These are phyloP conservation scores for Metopia argyrocephala DNA, from an alignment of 2,888 invertebrate species.

Conservation along the genomic window DNA sequence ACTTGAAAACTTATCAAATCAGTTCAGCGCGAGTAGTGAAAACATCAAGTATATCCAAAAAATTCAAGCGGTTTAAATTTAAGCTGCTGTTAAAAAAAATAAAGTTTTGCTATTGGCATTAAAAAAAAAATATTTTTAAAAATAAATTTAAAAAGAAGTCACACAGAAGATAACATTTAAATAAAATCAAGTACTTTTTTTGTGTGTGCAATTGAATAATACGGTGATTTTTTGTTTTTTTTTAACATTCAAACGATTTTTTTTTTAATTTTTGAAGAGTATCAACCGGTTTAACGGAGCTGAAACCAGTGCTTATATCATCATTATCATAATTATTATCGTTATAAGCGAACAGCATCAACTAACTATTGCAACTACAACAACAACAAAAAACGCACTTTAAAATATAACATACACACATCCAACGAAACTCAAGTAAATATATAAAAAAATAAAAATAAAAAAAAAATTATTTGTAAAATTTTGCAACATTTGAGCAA, in stretches of 20 bases:
- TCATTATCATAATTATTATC: slow-evolving; percentile 12
- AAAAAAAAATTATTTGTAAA: neutral
- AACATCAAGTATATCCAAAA: slow-evolving; percentile 19
- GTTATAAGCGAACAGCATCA: slow-evolving; percentile 1
- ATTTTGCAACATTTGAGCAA: slow-evolving; percentile 29
- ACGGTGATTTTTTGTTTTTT: slow-evolving; percentile 18
- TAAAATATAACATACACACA: slow-evolving; percentile 7
- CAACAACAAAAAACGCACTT: slow-evolving; percentile 41
- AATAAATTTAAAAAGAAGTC: neutral
- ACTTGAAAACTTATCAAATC: slow-evolving; percentile 27
- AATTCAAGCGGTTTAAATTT: slow-evolving; percentile 25
- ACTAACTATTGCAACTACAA: slow-evolving; percentile 9
- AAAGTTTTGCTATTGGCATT: slow-evolving; percentile 18
- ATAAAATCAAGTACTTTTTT: slow-evolving; percentile 36
- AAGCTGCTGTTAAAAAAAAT: neutral
- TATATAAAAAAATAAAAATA: neutral
- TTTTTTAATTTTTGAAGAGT: slow-evolving; percentile 9
- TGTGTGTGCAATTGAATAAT: slow-evolving; percentile 14
- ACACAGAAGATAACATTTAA: slow-evolving; percentile 41
- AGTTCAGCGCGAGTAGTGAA: slow-evolving; percentile 56
- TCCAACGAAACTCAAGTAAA: slow-evolving; percentile 26
- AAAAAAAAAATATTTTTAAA: slow-evolving; percentile 1
- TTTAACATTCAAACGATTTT: neutral
- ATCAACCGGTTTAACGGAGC: slow-evolving; percentile 65
- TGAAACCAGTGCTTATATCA: slow-evolving; percentile 60